phyloP scores from a whole-genome alignment of 2,888 invertebrate genomes.

The Galerucella pusilla region DNA sequence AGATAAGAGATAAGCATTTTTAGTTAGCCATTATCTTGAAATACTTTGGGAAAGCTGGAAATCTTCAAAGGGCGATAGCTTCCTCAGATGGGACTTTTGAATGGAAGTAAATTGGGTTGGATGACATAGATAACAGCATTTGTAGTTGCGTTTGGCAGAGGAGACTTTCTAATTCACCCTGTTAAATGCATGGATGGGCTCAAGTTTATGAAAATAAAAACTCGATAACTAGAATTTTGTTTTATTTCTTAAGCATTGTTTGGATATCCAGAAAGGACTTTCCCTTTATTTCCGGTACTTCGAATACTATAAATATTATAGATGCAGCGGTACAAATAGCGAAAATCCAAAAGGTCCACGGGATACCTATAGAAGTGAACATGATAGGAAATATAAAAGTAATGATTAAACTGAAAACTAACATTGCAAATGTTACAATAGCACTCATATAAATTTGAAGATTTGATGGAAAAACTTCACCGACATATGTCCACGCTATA shows the following conservation, averaged over 20 bases:
- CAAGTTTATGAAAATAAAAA: neutral
- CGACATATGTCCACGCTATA: conserved; percentile 83
- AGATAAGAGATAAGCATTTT: too few species aligned
- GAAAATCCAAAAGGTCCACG: conserved; percentile 47
- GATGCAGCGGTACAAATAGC: conserved; percentile 40
- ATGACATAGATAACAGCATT: too few species aligned
- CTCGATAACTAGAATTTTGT: neutral
- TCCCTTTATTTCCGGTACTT: conserved; percentile 51
- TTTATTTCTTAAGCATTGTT: conserved; percentile 27
- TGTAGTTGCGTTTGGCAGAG: too few species aligned
- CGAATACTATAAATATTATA: conserved; percentile 44
- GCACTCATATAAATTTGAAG: conserved; percentile 74
- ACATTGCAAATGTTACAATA: conserved; percentile 33
- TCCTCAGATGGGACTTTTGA: too few species aligned
- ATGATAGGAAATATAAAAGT: conserved; percentile 48
- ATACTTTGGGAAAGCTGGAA: too few species aligned
- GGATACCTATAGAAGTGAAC: conserved; percentile 41
- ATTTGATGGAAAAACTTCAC: conserved; percentile 83
- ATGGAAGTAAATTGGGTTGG: too few species aligned
- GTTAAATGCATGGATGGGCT: too few species aligned
- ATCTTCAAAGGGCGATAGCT: too few species aligned
- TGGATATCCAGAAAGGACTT: conserved; percentile 51
- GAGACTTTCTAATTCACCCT: too few species aligned
- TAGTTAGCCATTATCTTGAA: too few species aligned
- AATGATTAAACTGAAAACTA: conserved; percentile 33